phyloP scores from a whole-genome alignment of 1,140 invertebrate genomes.

The Argopecten irradians region DNA sequence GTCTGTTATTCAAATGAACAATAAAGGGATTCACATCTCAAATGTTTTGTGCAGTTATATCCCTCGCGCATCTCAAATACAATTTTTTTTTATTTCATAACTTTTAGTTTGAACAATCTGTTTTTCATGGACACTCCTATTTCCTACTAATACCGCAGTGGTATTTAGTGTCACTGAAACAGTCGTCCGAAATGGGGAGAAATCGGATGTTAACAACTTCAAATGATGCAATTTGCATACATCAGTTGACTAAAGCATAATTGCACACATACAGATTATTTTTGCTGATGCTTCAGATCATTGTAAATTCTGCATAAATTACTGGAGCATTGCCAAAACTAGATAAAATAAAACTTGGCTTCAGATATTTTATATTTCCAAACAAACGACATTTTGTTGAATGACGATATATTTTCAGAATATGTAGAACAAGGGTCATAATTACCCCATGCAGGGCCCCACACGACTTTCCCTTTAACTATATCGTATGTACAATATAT shows the following conservation, averaged over 20 bases:
- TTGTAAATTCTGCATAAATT: not conserved
- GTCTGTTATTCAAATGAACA: too few relatives aligned
- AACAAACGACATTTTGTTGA: not conserved
- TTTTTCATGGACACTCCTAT: not conserved
- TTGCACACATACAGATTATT: not conserved
- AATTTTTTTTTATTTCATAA: too few relatives aligned
- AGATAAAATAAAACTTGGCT: not conserved
- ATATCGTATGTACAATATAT: not conserved
- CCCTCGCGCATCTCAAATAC: too few relatives aligned
- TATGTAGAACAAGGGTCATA: not conserved
- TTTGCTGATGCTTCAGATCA: not conserved
- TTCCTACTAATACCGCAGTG: too few relatives aligned
- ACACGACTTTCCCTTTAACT: constrained; percentile 9
- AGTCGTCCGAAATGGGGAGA: not conserved
- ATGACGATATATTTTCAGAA: not conserved
- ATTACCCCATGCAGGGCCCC: not conserved
- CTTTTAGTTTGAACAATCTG: too few relatives aligned
- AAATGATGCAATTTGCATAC: constrained; percentile 2
- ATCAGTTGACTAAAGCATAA: not conserved
- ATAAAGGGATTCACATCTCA: too few relatives aligned
- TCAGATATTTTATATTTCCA: not conserved
- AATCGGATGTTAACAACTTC: not conserved
- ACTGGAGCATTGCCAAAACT: not conserved
- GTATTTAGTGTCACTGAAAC: not conserved
- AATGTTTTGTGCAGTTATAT: too few relatives aligned